Evolutionary conservation across 2,888 invertebrate species (phyloP).

Genomic region (Volucella bombylans): DNA sequence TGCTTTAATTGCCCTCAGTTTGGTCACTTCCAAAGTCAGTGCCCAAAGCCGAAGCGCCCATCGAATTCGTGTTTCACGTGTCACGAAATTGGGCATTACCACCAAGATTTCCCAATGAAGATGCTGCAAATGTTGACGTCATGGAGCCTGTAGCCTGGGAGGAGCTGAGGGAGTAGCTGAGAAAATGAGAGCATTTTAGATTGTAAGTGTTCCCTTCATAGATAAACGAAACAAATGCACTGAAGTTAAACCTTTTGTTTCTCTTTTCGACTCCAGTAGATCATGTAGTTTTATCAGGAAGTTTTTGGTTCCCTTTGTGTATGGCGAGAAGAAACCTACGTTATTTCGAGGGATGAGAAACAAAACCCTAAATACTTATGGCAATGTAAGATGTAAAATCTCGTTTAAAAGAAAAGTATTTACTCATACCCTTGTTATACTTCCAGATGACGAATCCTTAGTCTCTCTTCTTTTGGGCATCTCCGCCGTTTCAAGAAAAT

Average conservation of each 20-base stretch:
- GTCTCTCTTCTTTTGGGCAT: background rate
- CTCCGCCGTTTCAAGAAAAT: background rate
- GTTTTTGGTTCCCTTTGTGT: no score
- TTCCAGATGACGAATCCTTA: no score
- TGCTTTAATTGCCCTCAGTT: slow-evolving; percentile 1
- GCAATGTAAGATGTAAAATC: no score
- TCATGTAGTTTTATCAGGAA: no score
- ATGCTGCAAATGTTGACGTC: background rate
- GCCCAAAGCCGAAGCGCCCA: no score
- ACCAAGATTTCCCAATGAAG: background rate
- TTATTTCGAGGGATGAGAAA: slow-evolving; percentile 1
- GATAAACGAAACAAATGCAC: no score
- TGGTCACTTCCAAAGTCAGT: background rate
- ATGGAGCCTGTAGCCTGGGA: background rate
- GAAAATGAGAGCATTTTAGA: background rate
- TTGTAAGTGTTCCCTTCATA: background rate
- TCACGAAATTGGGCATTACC: slow-evolving; percentile 14
- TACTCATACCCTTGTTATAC: no score
- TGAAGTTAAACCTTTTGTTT: no score
- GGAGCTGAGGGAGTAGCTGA: background rate
- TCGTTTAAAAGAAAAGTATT: background rate
- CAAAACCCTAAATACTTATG: background rate
- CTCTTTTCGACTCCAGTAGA: no score
- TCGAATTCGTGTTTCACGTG: no score
- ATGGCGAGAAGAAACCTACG: background rate